Percentiles rank a stretch among this genome's conserved stretches.
Evolutionary conservation across 2,888 invertebrate species (phyloP).

Genomic region (Idaea aversata): DNA sequence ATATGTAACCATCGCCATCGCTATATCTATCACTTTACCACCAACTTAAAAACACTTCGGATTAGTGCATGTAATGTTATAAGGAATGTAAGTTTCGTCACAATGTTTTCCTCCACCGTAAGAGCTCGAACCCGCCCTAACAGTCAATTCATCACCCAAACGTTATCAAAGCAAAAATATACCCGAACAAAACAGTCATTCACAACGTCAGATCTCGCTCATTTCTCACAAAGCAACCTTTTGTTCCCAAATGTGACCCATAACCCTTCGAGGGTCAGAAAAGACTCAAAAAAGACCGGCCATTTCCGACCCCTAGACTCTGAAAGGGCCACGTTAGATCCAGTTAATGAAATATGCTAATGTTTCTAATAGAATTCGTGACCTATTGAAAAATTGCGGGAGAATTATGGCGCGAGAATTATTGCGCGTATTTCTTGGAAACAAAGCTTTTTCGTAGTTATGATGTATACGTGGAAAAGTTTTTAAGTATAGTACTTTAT

Average conservation of each 20-base stretch:
- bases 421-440: not conserved
- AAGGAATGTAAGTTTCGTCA: not conserved
- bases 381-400: slow-evolving; percentile 28
- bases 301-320: not conserved
- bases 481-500: not conserved
- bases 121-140: not conserved
- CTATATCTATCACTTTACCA: too few relatives aligned
- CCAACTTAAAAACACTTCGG: too few relatives aligned
- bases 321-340: slow-evolving; percentile 12
- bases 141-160: not conserved
- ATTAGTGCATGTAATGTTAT: too few relatives aligned
- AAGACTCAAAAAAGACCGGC: not conserved
- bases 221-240: not conserved
- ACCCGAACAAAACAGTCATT: not conserved
- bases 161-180: not conserved
- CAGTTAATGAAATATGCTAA: slow-evolving; percentile 38
- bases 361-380: slow-evolving; percentile 32
- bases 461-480: slow-evolving; percentile 9
- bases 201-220: slow-evolving; percentile 1
- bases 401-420: slow-evolving; percentile 13
- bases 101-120: not conserved
- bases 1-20: too few relatives aligned
- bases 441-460: slow-evolving; percentile 6
- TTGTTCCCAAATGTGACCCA: not conserved
- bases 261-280: not conserved